Percentiles rank a stretch among this genome's conserved stretches.
phyloP scores from a whole-genome alignment of 2,888 invertebrate species.

The Poecilobothrus nobilitatus region DNA sequence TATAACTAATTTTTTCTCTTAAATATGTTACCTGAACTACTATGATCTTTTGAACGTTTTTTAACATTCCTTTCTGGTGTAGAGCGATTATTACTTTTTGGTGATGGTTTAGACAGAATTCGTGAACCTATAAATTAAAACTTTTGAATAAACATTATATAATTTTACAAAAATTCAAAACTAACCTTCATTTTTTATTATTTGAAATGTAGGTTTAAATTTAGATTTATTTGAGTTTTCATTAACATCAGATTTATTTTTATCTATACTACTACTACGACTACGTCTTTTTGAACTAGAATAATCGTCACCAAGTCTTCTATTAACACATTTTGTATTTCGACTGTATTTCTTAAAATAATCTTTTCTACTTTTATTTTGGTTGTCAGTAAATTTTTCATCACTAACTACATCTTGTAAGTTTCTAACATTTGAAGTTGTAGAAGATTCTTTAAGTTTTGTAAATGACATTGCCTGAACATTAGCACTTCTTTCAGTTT shows the following conservation, averaged over 20 bases:
- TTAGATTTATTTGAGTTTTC: slow-evolving; percentile 16
- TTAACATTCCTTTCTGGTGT: background rate
- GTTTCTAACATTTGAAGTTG: slow-evolving; percentile 19
- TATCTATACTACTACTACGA: slow-evolving; percentile 14
- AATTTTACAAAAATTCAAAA: background rate
- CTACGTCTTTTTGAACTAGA: slow-evolving; percentile 9
- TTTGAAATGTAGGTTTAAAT: slow-evolving; percentile 27
- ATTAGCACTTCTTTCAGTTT: slow-evolving; percentile 20
- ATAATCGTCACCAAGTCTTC: slow-evolving; percentile 13
- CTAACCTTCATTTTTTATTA: slow-evolving; percentile 22
- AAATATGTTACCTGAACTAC: background rate
- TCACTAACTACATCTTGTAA: slow-evolving; percentile 20
- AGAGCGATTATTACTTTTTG: background rate
- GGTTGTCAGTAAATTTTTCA: background rate
- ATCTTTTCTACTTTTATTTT: slow-evolving; percentile 12
- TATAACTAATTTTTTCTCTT: background rate
- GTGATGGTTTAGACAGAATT: background rate
- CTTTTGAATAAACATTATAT: background rate
- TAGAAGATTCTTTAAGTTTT: slow-evolving; percentile 22
- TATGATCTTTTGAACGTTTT: background rate
- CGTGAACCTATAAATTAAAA: background rate
- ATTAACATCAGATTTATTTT: slow-evolving; percentile 4
- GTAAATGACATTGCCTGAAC: slow-evolving; percentile 24
- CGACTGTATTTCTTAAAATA: slow-evolving; percentile 14
- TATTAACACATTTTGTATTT: slow-evolving; percentile 15